Percentiles rank a stretch among this genome's conserved stretches.
Conservation (phyloP, 1,140 invertebrate species). For the Delia radicum region DNA sequence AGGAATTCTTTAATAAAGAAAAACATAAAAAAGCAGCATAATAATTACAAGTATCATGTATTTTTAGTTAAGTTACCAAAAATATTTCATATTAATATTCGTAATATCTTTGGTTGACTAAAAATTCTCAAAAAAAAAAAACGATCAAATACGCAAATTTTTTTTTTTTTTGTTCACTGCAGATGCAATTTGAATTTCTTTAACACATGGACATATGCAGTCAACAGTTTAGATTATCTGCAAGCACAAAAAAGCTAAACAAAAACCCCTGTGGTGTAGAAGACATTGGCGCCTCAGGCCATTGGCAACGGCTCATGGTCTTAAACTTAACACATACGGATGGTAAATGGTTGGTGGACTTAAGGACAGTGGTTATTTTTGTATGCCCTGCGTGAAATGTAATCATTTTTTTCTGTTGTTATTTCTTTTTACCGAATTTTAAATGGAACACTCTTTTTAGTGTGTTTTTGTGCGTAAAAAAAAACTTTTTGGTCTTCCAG, state of each 20-base stretch:
- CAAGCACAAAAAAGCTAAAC: background rate
- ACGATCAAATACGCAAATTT: background rate
- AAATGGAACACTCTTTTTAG: background rate
- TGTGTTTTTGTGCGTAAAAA: background rate
- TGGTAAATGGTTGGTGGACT: background rate
- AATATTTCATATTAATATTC: background rate
- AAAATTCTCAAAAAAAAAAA: background rate
- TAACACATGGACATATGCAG: slow-evolving; percentile 2
- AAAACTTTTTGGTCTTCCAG: slow-evolving; percentile 19
- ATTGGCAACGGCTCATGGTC: slow-evolving; percentile 6
- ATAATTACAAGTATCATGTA: background rate
- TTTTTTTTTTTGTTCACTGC: background rate
- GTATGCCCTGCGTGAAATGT: slow-evolving; percentile 23
- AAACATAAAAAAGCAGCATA: background rate
- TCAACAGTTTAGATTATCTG: background rate
- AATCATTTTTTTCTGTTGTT: slow-evolving; percentile 19
- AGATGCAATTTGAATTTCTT: background rate
- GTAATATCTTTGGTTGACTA: background rate
- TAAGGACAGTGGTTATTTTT: slow-evolving; percentile 5
- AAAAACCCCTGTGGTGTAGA: slow-evolving; percentile 24
- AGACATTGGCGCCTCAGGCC: slow-evolving; percentile 31
- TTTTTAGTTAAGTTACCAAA: background rate
- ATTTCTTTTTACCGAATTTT: background rate
- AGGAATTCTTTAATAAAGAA: no score
- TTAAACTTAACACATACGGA: slow-evolving; percentile 13